Evolutionary conservation across 2,888 invertebrate species (phyloP).

Genomic region (Gnatocerus cornutus): DNA sequence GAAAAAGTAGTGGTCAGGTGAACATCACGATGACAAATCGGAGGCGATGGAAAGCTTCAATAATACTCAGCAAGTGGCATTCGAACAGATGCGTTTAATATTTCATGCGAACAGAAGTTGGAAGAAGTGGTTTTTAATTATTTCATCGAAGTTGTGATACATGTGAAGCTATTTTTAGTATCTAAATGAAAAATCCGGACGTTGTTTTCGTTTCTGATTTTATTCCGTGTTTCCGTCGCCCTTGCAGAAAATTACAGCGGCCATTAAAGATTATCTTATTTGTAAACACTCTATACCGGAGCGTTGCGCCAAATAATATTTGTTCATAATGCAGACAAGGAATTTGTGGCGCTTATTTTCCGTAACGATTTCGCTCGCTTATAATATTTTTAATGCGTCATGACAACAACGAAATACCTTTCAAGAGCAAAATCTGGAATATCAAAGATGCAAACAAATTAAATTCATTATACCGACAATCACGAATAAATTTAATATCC

Average conservation of each 20-base stretch:
- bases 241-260: conserved; percentile 6
- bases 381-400: conserved; percentile 20
- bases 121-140: too few relatives aligned
- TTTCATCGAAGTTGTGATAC: too few relatives aligned
- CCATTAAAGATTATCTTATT: conserved; percentile 22
- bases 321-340: conserved; percentile 20
- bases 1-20: conserved; percentile 8
- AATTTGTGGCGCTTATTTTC: conserved; percentile 5
- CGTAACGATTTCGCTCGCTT: conserved; percentile 7
- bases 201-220: background rate
- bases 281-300: conserved; percentile 13
- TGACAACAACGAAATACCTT: conserved; percentile 15
- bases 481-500: conserved; percentile 4
- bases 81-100: background rate
- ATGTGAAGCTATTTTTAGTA: background rate
- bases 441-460: conserved; percentile 17
- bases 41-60: conserved; percentile 2
- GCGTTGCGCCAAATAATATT: conserved; percentile 20
- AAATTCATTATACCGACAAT: conserved; percentile 14
- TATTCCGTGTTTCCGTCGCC: conserved; percentile 4
- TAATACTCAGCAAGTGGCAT: background rate
- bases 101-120: background rate
- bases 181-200: conserved; percentile 1
- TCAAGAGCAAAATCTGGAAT: conserved; percentile 11
- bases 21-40: conserved; percentile 19